Percentiles rank a stretch among this genome's conserved stretches.
Conservation (phyloP, 2,113 vertebrate species). For the Burhinus bistriatus region DNA sequence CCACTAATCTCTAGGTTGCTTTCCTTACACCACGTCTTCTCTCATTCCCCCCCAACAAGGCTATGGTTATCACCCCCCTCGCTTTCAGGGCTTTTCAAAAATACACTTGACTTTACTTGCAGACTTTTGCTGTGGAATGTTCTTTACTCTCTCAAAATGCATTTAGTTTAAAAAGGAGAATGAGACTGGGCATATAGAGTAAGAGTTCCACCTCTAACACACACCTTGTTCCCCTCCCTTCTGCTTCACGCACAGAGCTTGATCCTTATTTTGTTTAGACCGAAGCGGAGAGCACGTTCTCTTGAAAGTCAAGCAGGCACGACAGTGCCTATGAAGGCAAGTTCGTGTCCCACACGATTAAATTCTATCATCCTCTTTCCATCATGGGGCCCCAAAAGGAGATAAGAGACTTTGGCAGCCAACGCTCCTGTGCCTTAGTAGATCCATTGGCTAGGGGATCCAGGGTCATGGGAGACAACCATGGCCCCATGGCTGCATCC, state of each 20-base stretch:
- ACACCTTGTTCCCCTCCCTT: not conserved
- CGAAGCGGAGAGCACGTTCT: rapidly evolving
- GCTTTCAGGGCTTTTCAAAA: not conserved
- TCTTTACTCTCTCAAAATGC: not conserved
- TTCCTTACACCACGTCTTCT: not conserved
- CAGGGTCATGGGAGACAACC: not conserved
- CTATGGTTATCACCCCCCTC: not conserved
- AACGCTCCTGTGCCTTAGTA: not conserved
- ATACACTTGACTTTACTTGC: not conserved
- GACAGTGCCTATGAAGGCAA: not conserved
- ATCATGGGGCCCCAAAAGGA: too few species aligned
- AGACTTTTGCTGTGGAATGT: not conserved
- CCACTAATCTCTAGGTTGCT: not conserved
- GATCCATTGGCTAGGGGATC: not conserved
- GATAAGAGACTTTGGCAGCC: not conserved
- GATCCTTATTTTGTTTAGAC: not conserved
- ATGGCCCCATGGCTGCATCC: not conserved
- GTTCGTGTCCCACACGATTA: rapidly evolving
- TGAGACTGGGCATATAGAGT: rapidly evolving
- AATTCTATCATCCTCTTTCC: not conserved
- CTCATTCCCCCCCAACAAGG: not conserved
- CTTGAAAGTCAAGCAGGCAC: not conserved
- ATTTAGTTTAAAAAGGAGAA: not conserved
- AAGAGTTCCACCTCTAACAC: not conserved
- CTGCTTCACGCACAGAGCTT: not conserved